These are phyloP conservation scores for Phallusia fumigata DNA, from an alignment of 23 tunicate genomes.

Conservation along the genomic window DNA sequence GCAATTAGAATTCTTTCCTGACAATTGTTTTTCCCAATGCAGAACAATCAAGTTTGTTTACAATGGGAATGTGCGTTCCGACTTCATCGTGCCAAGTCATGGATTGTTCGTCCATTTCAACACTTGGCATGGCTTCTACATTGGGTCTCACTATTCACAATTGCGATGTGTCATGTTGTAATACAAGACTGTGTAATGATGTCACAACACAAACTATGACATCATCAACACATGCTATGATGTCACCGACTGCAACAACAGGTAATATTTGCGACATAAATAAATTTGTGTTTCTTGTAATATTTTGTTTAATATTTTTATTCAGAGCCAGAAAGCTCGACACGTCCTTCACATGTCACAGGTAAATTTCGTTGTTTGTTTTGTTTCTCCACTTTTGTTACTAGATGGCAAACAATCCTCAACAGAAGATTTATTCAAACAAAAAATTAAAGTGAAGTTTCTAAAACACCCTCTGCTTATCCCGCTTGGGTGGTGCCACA, in stretches of 20 bases:
- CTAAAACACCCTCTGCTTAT: too few species aligned
- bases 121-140: neutral
- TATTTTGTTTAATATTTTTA: too few species aligned
- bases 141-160: neutral
- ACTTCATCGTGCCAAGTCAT: neutral
- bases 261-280: neutral
- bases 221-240: neutral
- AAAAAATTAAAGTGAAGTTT: too few species aligned
- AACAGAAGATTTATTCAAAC: too few species aligned
- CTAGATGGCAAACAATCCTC: too few species aligned
- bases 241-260: neutral
- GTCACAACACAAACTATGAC: neutral
- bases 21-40: neutral
- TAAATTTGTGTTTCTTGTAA: too few species aligned
- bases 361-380: too few species aligned
- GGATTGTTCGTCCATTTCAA: neutral
- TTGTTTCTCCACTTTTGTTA: too few species aligned
- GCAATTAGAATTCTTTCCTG: neutral
- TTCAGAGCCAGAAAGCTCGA: too few species aligned
- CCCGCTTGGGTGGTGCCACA: too few species aligned
- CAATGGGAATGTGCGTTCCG: neutral
- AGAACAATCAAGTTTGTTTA: neutral
- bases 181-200: neutral
- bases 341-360: too few species aligned
- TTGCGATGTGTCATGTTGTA: neutral